Evolutionary conservation across 2,113 vertebrate genomes (phyloP), one percentile per base, ranked within the genome.

Genomic region (Halichoeres trimaculatus): DNA sequence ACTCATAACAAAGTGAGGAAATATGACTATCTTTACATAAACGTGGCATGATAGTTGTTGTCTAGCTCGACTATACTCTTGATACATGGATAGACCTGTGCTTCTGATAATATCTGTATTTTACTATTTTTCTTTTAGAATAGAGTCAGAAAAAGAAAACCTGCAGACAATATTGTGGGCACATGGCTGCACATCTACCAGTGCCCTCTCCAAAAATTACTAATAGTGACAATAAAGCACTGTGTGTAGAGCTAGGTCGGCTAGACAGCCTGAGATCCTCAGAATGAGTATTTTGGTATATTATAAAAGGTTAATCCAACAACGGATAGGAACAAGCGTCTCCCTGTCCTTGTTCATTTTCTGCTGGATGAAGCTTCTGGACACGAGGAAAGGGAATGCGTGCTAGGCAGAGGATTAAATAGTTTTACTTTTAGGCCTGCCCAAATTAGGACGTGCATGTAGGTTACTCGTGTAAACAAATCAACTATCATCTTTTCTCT

Each of bases 1-100:
- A 30, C 26, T 77, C 64, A 45, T 65, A 53, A 77, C 74, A 70
- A 68, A 58, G 64, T 58, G 62, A 74, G 65, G 68, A 79, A 62
- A 76, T 70, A 61, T 65, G 67, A 72, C 69, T 74, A 70, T 73
- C 38, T 61, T 57, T 36, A 66, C 63, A 77, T 85, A 73, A 73
- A 85, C 68, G 78, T 63, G 77, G 87, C 86, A 87, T 88, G 90
- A 81, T 88, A 74, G 76, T 76, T 85, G 79, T 87, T 53, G 79
- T 89, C 74, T 86, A 76, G 77, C 79, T 85, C 70, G 79, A 83
- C 57, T 85, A 79, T 89, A 87, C 48, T 88, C 81, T 80, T 50
- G 45, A 79, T 59, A 88, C 70, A 81, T 78, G 56, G 58, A 69
- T 80, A 83, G 58, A 88, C 30, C 53, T 73, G 63, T 86, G 76